Evolutionary conservation across 2,113 vertebrate species (phyloP).

Genomic region (Rhinolophus ferrumequinum): DNA sequence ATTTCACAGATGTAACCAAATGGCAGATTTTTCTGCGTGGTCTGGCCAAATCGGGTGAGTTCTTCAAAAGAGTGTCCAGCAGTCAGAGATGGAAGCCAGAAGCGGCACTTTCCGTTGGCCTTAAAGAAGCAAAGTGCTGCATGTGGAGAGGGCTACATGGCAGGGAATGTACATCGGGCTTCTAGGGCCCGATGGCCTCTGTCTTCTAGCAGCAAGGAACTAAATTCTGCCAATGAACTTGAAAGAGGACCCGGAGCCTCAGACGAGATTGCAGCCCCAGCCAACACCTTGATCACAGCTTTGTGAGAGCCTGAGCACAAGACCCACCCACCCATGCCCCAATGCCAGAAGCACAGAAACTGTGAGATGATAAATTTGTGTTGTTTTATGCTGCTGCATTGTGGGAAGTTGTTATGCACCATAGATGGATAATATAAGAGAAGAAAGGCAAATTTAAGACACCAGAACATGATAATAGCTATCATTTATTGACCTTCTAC

Average conservation of each 20-base stretch:
- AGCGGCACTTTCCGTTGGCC: not conserved
- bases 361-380: too few species aligned
- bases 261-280: not conserved
- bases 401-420: not conserved
- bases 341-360: not conserved
- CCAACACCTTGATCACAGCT: not conserved
- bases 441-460: not conserved
- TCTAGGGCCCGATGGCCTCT: not conserved
- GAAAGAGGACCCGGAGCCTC: too few species aligned
- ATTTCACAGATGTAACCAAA: not conserved
- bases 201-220: not conserved
- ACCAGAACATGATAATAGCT: not conserved
- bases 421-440: not conserved
- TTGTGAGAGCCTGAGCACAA: not conserved
- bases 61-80: not conserved
- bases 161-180: not conserved
- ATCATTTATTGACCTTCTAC: not conserved
- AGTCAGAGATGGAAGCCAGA: not conserved
- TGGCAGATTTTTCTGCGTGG: not conserved
- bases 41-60: not conserved
- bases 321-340: not conserved
- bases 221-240: not conserved
- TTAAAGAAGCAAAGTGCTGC: not conserved
- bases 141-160: not conserved
- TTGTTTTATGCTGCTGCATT: not conserved